phyloP scores from a whole-genome alignment of 2,888 invertebrate genomes.

The Brenthis daphne region DNA sequence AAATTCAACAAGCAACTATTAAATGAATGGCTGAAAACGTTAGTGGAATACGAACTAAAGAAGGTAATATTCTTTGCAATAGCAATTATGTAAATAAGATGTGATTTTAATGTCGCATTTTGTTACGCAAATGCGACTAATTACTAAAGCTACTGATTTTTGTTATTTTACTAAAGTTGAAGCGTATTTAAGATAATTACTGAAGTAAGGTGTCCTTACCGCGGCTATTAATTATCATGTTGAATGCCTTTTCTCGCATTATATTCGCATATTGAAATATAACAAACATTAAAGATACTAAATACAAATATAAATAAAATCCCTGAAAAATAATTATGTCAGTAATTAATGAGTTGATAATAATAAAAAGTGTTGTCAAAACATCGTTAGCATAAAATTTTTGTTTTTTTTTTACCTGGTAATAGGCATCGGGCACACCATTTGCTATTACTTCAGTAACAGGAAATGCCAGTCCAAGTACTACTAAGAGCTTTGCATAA shows the following conservation, averaged over 20 bases:
- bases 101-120: conserved; percentile 81
- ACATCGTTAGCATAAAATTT: not conserved
- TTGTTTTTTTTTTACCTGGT: conserved; percentile 82
- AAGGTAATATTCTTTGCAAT: conserved; percentile 70
- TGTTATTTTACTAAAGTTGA: conserved; percentile 35
- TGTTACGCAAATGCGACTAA: conserved; percentile 78
- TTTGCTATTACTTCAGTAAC: conserved; percentile 92
- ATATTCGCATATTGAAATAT: conserved; percentile 86
- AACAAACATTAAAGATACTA: conserved; percentile 89
- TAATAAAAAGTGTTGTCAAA: too few species aligned
- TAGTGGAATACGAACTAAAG: conserved; percentile 72
- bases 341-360: not conserved
- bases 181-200: conserved; percentile 25
- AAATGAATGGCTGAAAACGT: conserved; percentile 63
- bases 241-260: conserved; percentile 84
- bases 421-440: conserved; percentile 88
- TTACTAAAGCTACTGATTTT: conserved; percentile 54
- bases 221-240: conserved; percentile 80
- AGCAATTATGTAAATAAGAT: conserved; percentile 79
- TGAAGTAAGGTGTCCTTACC: conserved; percentile 54
- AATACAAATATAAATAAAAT: conserved; percentile 91
- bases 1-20: conserved; percentile 53
- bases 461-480: conserved; percentile 92
- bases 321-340: conserved; percentile 78
- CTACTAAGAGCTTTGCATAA: conserved; percentile 92